A percentile compares a stretch with the other conserved stretches of the same genome.
Conservation (phyloP, 2,888 invertebrate species). For the Strigamia transsilvanica region DNA sequence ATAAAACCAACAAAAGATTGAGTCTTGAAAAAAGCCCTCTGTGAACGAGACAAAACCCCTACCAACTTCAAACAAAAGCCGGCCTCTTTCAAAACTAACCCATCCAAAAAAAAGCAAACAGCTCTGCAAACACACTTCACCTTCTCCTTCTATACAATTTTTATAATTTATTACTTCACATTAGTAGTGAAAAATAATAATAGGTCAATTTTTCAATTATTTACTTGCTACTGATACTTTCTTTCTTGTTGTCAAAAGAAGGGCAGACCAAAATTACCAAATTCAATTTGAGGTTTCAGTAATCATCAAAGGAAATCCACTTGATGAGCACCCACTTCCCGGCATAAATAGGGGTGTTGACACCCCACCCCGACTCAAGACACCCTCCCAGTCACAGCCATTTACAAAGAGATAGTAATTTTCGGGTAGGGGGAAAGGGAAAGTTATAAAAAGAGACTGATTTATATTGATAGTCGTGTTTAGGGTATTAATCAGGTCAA, state of each 20-base stretch:
- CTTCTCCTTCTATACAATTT: not conserved
- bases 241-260: conserved; percentile 1
- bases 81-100: conserved; percentile 1
- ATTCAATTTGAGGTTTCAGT: conserved; percentile 28
- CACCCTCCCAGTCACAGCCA: conserved; percentile 22
- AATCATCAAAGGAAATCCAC: conserved; percentile 27
- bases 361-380: conserved; percentile 13
- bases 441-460: conserved; percentile 7
- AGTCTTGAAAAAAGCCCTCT: not conserved
- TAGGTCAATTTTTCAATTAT: conserved; percentile 7
- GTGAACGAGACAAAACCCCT: conserved; percentile 15
- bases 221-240: not conserved
- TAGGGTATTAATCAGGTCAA: conserved; percentile 33
- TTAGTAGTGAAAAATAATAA: not conserved
- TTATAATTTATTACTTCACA: not conserved
- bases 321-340: conserved; percentile 21
- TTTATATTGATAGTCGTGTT: conserved; percentile 29
- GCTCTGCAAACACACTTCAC: not conserved
- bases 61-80: conserved; percentile 1
- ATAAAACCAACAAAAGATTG: conserved; percentile 15
- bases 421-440: not conserved
- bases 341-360: conserved; percentile 32
- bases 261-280: not conserved
- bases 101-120: not conserved
- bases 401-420: conserved; percentile 39